Conservation (phyloP, 2,113 vertebrate genomes). For the Aphelocoma coerulescens region DNA sequence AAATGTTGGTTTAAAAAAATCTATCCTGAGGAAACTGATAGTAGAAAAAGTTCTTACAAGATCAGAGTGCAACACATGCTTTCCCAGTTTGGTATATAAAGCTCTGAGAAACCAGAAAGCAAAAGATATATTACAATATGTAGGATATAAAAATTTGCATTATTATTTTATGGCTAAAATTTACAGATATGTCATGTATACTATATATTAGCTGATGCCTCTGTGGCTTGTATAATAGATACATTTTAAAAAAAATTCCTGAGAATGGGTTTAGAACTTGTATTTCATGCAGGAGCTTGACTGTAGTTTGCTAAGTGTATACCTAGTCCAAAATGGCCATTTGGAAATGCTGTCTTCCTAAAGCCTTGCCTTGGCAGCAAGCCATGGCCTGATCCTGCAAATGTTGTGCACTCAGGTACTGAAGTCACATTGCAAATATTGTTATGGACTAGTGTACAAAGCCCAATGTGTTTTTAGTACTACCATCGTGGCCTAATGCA, state of each 20-base stretch:
- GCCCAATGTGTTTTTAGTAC: not conserved
- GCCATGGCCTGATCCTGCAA: not conserved
- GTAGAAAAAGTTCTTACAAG: not conserved
- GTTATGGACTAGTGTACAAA: not conserved
- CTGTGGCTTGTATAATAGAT: not conserved
- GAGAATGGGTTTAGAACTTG: not conserved
- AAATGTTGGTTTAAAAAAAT: not conserved
- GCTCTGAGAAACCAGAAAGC: not conserved
- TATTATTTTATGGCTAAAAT: not conserved
- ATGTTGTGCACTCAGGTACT: not conserved
- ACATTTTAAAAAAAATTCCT: fast-evolving
- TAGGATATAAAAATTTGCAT: not conserved
- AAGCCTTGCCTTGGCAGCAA: not conserved
- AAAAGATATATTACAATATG: not conserved
- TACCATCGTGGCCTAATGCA: not conserved
- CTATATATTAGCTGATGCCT: not conserved
- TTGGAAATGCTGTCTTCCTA: not conserved
- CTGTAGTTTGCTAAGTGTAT: not conserved
- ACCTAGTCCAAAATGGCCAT: not conserved
- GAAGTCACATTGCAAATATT: not conserved
- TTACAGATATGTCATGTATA: not conserved
- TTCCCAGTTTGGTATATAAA: not conserved
- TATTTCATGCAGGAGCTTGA: not conserved
- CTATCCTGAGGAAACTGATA: not conserved
- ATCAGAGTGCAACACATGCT: not conserved